Evolutionary conservation across 2,113 vertebrate species (phyloP).

Genomic region (Mastomys coucha): DNA sequence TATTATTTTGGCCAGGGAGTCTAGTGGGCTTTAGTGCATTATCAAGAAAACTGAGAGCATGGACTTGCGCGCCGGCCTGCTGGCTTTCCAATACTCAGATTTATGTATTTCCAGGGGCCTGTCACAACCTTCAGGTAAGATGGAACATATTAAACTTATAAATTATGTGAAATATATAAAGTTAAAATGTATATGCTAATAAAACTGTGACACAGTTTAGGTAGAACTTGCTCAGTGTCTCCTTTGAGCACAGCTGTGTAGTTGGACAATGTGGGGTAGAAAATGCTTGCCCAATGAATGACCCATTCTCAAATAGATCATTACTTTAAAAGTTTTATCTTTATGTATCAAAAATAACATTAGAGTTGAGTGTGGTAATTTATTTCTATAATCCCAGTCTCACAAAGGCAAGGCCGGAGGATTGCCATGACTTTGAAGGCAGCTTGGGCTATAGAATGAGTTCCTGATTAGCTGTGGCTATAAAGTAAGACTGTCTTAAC

Average conservation of each 20-base stretch:
- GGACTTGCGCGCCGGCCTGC: background rate
- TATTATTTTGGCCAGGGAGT: background rate
- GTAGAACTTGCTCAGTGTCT: slow-evolving; percentile 6
- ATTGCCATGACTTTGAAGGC: background rate
- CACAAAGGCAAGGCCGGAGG: background rate
- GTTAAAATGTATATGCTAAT: background rate
- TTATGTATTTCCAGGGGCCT: background rate
- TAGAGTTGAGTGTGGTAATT: background rate
- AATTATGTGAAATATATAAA: background rate
- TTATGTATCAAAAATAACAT: background rate
- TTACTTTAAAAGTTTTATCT: slow-evolving; percentile 10
- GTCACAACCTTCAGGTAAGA: background rate
- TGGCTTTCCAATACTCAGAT: background rate
- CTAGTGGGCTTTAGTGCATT: background rate
- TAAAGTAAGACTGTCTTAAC: background rate
- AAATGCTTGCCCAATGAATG: background rate
- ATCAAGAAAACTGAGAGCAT: background rate
- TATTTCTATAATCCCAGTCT: background rate
- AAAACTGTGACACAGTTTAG: background rate
- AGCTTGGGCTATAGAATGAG: background rate
- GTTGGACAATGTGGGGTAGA: background rate
- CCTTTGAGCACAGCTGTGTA: background rate
- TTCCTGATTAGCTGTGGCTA: background rate
- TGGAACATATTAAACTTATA: background rate
- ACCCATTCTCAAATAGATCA: background rate